These are phyloP conservation scores for Dorcus parallelipipedus DNA, from an alignment of 2,888 invertebrate species.

Conservation along the genomic window DNA sequence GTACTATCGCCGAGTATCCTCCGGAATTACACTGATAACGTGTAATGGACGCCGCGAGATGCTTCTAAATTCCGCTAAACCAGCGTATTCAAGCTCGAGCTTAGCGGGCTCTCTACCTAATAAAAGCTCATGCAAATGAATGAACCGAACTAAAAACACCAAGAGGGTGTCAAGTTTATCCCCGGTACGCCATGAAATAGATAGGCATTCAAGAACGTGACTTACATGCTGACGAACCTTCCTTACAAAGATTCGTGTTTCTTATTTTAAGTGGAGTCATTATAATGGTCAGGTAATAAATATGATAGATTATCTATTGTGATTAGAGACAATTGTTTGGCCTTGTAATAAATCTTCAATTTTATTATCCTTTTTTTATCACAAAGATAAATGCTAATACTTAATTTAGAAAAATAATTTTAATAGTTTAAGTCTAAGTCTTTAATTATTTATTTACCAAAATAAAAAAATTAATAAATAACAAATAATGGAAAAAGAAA, in stretches of 20 bases:
- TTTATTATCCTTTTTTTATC: too few relatives aligned
- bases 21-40: constrained; percentile 45
- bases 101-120: constrained; percentile 34
- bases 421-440: too few relatives aligned
- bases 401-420: too few relatives aligned
- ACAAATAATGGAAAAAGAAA: too few relatives aligned
- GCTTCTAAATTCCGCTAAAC: constrained; percentile 44
- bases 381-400: too few relatives aligned
- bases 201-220: constrained; percentile 25
- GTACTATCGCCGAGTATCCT: constrained; percentile 35
- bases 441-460: too few relatives aligned
- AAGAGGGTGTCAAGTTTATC: constrained; percentile 34
- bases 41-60: constrained; percentile 44
- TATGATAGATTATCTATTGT: neutral
- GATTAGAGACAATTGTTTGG: neutral
- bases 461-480: too few relatives aligned
- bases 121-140: constrained; percentile 47
- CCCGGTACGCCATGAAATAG: constrained; percentile 24
- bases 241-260: neutral
- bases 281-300: neutral
- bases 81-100: constrained; percentile 36
- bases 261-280: neutral
- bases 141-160: constrained; percentile 34
- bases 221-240: constrained; percentile 20
- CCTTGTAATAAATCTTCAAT: too few relatives aligned